Evolutionary conservation across 1,140 invertebrate genomes (phyloP).

Genomic region (Lordiphosa stackelbergi): DNA sequence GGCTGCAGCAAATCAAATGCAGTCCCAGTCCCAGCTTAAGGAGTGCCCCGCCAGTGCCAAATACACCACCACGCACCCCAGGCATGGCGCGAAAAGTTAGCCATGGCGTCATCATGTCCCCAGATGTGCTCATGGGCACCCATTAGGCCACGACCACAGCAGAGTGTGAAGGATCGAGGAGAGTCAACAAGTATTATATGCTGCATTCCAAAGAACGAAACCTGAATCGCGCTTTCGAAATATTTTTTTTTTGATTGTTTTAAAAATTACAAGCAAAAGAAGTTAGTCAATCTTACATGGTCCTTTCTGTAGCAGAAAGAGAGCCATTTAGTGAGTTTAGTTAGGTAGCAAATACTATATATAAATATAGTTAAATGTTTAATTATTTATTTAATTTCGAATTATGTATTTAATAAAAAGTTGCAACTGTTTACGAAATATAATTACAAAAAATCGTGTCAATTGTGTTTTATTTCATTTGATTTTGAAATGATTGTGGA

Average conservation of each 20-base stretch:
- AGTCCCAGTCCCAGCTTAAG: conserved; percentile 54
- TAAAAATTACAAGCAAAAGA: background rate
- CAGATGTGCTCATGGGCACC: conserved; percentile 50
- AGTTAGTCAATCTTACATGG: conserved; percentile 30
- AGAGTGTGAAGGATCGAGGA: background rate
- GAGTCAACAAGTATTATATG: conserved; percentile 6
- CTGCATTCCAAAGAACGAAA: conserved; percentile 9
- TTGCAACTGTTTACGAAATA: conserved; percentile 7
- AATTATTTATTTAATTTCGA: conserved; percentile 1
- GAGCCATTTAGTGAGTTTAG: conserved; percentile 13
- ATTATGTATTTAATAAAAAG: conserved; percentile 1
- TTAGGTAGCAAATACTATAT: conserved; percentile 5
- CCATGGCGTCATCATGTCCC: conserved; percentile 56
- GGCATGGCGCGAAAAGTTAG: conserved; percentile 33
- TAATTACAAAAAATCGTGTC: conserved; percentile 1
- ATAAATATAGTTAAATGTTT: background rate
- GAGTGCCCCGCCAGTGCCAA: conserved; percentile 55
- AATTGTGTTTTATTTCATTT: background rate
- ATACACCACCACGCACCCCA: conserved; percentile 35
- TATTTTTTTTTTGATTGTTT: conserved; percentile 1
- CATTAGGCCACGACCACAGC: background rate
- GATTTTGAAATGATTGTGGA: background rate
- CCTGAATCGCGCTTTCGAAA: conserved; percentile 3
- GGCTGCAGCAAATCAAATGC: conserved; percentile 27
- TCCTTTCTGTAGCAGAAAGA: conserved; percentile 32